A percentile compares a stretch with the other conserved stretches of the same genome.
Evolutionary conservation across 2,113 vertebrate species (phyloP).

Genomic region (Grantiella picta): DNA sequence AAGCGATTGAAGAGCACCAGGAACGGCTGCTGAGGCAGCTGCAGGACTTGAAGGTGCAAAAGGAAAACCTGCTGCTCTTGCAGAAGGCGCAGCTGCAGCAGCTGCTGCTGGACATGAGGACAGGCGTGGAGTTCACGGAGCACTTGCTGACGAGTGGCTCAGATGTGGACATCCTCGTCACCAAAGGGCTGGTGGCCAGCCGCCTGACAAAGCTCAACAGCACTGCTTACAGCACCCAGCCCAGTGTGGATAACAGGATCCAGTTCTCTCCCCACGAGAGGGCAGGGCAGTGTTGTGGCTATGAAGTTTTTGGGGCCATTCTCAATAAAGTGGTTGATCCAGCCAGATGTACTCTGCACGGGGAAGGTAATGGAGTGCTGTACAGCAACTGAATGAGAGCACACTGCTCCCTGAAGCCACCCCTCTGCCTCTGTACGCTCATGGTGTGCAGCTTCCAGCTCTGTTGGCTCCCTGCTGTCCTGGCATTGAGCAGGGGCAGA

Average conservation of each 20-base stretch:
- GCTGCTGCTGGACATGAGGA: constrained; percentile 80
- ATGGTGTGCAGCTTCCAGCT: background rate
- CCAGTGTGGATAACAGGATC: constrained; percentile 65
- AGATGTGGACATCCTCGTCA: constrained; percentile 82
- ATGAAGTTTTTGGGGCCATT: constrained; percentile 83
- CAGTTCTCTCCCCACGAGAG: constrained; percentile 77
- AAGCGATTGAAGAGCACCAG: constrained; percentile 80
- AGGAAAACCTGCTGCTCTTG: constrained; percentile 82
- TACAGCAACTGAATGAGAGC: background rate
- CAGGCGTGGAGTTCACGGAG: constrained; percentile 82
- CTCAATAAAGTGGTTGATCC: constrained; percentile 78
- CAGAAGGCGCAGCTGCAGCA: constrained; percentile 86
- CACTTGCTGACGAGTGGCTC: constrained; percentile 81
- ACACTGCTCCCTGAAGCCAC: background rate
- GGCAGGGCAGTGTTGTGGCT: constrained; percentile 79
- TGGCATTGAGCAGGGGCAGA: background rate
- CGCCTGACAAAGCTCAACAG: constrained; percentile 77
- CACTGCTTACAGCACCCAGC: constrained; percentile 50
- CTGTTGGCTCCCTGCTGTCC: background rate
- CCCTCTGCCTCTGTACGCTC: background rate
- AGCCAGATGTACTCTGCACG: constrained; percentile 79
- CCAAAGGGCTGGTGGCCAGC: constrained; percentile 80
- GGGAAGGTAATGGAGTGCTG: constrained; percentile 79
- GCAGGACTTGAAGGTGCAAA: constrained; percentile 78
- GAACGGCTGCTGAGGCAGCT: constrained; percentile 80